Conservation (phyloP, 2,888 invertebrate genomes). For the Drosophila atroscutellata region DNA sequence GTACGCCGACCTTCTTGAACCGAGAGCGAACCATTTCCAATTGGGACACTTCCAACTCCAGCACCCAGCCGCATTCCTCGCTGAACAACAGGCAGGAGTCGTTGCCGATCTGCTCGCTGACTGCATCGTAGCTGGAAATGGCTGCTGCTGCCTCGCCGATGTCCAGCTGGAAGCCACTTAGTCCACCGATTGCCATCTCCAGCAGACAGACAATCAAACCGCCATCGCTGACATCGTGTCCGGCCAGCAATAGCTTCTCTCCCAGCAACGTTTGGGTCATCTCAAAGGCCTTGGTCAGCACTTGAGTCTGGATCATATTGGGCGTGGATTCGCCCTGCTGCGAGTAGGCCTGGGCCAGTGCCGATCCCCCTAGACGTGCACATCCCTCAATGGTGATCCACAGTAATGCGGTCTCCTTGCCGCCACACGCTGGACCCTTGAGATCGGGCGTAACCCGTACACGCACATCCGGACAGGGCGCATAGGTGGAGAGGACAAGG, state of each 20-base stretch:
- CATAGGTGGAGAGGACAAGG: constrained; percentile 97
- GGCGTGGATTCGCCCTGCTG: constrained; percentile 93
- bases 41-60: constrained; percentile 89
- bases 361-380: constrained; percentile 94
- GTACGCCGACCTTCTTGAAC: constrained; percentile 88
- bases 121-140: constrained; percentile 63
- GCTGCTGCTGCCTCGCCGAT: constrained; percentile 85
- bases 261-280: constrained; percentile 93
- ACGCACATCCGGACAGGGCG: constrained; percentile 95
- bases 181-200: constrained; percentile 98
- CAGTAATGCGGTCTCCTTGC: constrained; percentile 88
- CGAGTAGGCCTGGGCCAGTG: constrained; percentile 95
- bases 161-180: constrained; percentile 91
- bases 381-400: constrained; percentile 92
- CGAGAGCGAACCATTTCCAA: constrained; percentile 87
- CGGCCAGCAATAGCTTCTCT: constrained; percentile 87
- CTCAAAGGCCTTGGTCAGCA: constrained; percentile 91
- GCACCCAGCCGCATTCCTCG: constrained; percentile 94
- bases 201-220: constrained; percentile 95
- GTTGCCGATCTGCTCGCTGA: constrained; percentile 80
- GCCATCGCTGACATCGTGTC: constrained; percentile 99
- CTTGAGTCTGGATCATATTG: constrained; percentile 90
- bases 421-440: constrained; percentile 88
- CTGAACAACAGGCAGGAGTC: constrained; percentile 90
- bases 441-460: constrained; percentile 96